Percentiles rank a stretch among this genome's conserved stretches.
These are phyloP conservation scores for Galago senegalensis DNA, from an alignment of 2,797 vertebrate species.

Conservation along the genomic window DNA sequence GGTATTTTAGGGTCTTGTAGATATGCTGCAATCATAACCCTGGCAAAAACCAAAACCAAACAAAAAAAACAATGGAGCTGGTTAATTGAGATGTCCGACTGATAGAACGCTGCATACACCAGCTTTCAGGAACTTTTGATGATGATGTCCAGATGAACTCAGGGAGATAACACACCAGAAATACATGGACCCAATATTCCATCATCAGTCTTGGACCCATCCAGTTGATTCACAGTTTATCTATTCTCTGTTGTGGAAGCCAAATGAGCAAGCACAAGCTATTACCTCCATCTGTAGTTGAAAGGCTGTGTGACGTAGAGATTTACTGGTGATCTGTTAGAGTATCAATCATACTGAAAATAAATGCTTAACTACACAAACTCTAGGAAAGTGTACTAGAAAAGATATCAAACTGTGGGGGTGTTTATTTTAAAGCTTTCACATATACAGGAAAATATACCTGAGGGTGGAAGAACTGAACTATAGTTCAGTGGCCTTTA, in stretches of 20 bases:
- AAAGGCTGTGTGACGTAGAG: constrained; percentile 55
- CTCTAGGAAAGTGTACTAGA: constrained; percentile 24
- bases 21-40: constrained; percentile 42
- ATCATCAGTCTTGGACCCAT: constrained; percentile 66
- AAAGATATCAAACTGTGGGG: constrained; percentile 34
- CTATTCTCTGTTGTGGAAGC: constrained; percentile 60
- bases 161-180: constrained; percentile 56
- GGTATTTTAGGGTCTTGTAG: constrained; percentile 45
- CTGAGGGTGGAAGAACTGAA: constrained; percentile 50
- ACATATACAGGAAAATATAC: constrained; percentile 46
- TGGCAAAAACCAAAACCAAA: background rate
- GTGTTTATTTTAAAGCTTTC: constrained; percentile 66
- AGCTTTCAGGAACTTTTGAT: constrained; percentile 40
- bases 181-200: background rate
- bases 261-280: constrained; percentile 61
- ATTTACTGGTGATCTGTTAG: constrained; percentile 60
- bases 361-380: constrained; percentile 51
- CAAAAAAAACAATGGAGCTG: background rate
- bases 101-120: constrained; percentile 57
- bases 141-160: constrained; percentile 44
- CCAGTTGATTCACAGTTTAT: constrained; percentile 67
- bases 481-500: constrained; percentile 76
- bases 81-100: constrained; percentile 63
- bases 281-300: constrained; percentile 62
- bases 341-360: constrained; percentile 69